phyloP scores from a whole-genome alignment of 92 coral and sea anemone species.

The Umimayanthus chanpuru region DNA sequence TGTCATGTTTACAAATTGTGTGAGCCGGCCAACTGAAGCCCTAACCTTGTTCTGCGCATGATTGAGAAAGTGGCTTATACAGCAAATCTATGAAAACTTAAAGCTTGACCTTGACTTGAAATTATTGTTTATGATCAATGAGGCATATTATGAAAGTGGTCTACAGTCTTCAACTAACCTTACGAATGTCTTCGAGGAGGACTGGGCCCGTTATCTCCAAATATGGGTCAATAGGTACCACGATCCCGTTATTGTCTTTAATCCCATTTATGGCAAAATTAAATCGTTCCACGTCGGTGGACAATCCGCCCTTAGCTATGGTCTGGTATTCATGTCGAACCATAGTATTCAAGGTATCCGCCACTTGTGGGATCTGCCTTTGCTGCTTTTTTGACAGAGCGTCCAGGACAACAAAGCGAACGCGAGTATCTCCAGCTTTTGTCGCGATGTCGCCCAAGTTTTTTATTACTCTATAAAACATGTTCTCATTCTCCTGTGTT shows the following conservation, averaged over 20 bases:
- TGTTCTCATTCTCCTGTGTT: constrained; percentile 5
- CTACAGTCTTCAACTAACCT: not conserved
- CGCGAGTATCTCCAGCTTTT: not conserved
- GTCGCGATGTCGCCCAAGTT: constrained; percentile 19
- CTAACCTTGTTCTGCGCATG: too few species aligned
- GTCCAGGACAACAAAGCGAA: constrained; percentile 30
- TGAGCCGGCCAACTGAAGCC: too few species aligned
- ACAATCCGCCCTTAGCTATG: not conserved
- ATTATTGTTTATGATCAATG: too few species aligned
- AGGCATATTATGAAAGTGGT: too few species aligned
- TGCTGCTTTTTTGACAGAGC: not conserved
- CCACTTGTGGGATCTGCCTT: not conserved
- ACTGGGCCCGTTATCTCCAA: constrained; percentile 24
- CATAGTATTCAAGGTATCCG: not conserved
- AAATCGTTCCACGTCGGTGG: constrained; percentile 11
- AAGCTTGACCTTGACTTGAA: too few species aligned
- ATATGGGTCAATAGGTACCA: constrained; percentile 12
- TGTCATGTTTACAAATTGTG: too few species aligned
- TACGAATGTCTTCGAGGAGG: constrained; percentile 21
- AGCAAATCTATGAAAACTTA: too few species aligned
- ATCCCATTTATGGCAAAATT: constrained; percentile 11
- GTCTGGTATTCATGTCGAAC: constrained; percentile 1
- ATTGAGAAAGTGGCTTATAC: too few species aligned
- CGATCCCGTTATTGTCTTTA: not conserved
- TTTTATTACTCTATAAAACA: constrained; percentile 14